phyloP scores from a whole-genome alignment of 64 coral and sea anemone genomes.

The Montipora cactus region DNA sequence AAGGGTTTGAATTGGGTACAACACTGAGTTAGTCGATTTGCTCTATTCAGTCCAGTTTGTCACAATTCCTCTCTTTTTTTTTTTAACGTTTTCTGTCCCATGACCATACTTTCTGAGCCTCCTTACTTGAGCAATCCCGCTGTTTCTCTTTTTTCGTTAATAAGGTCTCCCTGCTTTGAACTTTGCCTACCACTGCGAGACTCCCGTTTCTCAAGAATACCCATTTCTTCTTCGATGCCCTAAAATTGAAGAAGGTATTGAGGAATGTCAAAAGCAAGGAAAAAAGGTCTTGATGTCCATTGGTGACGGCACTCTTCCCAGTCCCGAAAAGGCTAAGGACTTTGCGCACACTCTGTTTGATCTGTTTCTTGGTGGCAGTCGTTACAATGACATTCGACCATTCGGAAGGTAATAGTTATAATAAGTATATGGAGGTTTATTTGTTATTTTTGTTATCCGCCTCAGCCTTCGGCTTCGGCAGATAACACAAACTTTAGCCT shows the following conservation, averaged over 20 bases:
- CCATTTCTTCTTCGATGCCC: slow-evolving; percentile 81
- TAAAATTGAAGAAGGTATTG: slow-evolving; percentile 82
- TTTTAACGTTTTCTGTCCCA: no score
- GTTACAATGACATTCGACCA: slow-evolving; percentile 52
- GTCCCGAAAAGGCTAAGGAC: slow-evolving; percentile 37
- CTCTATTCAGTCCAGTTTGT: no score
- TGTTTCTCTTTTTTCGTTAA: no score
- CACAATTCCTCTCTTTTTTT: no score
- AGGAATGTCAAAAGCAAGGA: slow-evolving; percentile 78
- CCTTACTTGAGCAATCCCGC: no score
- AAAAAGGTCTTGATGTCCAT: slow-evolving; percentile 91
- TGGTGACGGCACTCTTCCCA: slow-evolving; percentile 78
- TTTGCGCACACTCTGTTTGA: slow-evolving; percentile 75
- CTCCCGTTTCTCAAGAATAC: slow-evolving; percentile 32
- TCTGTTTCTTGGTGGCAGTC: slow-evolving; percentile 73
- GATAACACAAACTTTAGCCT: no score
- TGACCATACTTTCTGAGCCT: neutral
- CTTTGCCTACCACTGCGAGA: slow-evolving; percentile 84
- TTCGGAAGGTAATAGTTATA: slow-evolving; percentile 63
- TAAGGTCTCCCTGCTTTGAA: slow-evolving; percentile 79
- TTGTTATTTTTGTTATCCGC: no score
- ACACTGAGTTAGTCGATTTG: no score
- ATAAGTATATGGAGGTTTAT: no score
- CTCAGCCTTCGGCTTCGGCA: no score
- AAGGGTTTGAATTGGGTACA: no score